phyloP scores from a whole-genome alignment of 2,797 vertebrate genomes.

The Poeciliopsis gracilis region DNA sequence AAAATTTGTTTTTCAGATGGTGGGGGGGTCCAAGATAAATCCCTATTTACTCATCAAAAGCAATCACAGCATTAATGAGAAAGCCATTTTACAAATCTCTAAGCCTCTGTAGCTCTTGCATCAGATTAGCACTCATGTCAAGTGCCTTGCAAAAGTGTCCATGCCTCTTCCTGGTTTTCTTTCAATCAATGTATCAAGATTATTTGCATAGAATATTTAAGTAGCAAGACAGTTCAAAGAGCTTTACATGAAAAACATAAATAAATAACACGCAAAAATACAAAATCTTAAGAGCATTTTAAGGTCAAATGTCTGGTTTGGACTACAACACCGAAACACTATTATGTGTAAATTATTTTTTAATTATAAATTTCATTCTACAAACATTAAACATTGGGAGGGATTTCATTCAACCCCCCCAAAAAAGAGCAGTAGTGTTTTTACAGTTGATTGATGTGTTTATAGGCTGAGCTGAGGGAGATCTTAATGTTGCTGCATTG shows the following conservation, averaged over 20 bases:
- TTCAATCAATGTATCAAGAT: too few relatives aligned
- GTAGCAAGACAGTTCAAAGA: too few relatives aligned
- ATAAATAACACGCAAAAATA: too few relatives aligned
- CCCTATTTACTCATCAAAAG: neutral
- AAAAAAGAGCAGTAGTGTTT: neutral
- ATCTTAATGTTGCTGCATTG: neutral
- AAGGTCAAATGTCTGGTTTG: neutral
- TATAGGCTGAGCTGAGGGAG: neutral
- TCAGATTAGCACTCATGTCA: neutral
- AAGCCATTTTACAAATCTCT: neutral
- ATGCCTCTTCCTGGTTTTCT: neutral
- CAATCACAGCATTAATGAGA: neutral
- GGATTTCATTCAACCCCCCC: neutral
- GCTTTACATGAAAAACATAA: too few relatives aligned
- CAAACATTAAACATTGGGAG: neutral
- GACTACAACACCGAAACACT: neutral
- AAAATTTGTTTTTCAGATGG: neutral
- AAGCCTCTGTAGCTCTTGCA: neutral
- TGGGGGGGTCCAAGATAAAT: neutral
- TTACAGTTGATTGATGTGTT: neutral
- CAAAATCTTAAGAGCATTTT: neutral
- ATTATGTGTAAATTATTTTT: neutral
- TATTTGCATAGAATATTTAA: neutral
- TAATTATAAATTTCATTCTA: neutral
- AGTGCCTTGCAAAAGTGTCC: neutral